Base-by-base conservation (phyloP, 2,113 vertebrate genomes). In the Rostratula benghalensis region DNA sequence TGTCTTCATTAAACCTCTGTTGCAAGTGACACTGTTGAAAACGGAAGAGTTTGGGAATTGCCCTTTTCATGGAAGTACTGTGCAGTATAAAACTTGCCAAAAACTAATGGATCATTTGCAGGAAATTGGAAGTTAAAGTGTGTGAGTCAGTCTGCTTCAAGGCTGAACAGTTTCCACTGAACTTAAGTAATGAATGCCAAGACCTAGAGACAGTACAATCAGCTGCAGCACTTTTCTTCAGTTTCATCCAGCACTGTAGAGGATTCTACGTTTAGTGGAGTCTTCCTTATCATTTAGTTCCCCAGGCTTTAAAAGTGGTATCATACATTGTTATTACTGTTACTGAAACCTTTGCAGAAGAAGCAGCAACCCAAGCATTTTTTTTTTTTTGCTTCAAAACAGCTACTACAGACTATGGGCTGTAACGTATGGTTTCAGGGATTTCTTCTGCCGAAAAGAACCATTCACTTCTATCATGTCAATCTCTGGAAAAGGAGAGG, bases 101-200 rank as follows among this genome's bases (percentile, higher is more conserved):
- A 97, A 97, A 89, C 83, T 91, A 97, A 97, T 96, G 97, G 96
- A 95, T 97, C 56, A 22, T 96, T 98, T 97, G 97, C 97, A 97
- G 97, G 97, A 98, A 98, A 97, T 96, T 96, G 85, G 92, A 98
- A 97, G 94, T 97, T 97, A 94, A 97, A 98, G 96, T 97, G 94
- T 92, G 96, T 98, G 98, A 98, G 97, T 98, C 98, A 98, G 97
- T 96, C 95, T 95, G 88, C 97, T 97, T 97, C 95, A 97, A 97
- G 97, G 96, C 94, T 65, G 94, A 93, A 93, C 93, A 96, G 79
- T 98, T 97, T 98, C 97, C 97, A 97, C 94, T 97, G 90, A 96
- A 97, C 91, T 97, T 97, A 96, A 98, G 97, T 98, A 97, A 98
- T 97, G 93, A 97, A 96, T 97, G 96, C 94, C 96, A 96, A 97